A percentile compares a stretch with the other conserved stretches of the same genome.
These are phyloP conservation scores for Eupithecia tripunctaria DNA, from an alignment of 2,888 invertebrate genomes.

Conservation along the genomic window DNA sequence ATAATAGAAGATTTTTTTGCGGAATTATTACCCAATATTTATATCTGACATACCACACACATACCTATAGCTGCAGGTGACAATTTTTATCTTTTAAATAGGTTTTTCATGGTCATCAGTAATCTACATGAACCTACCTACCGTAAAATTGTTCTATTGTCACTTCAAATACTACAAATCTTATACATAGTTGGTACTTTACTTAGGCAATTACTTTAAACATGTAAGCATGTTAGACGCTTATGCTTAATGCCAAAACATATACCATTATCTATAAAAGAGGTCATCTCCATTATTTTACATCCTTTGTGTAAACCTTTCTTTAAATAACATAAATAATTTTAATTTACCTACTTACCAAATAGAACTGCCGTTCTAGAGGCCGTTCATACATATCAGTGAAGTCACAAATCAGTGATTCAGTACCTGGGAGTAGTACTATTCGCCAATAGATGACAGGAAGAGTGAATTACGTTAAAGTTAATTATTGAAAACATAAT, in stretches of 20 bases:
- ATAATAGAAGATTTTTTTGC: too few relatives aligned
- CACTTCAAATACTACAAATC: not conserved
- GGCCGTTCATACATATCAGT: too few relatives aligned
- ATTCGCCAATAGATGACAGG: too few relatives aligned
- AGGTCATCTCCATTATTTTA: not conserved
- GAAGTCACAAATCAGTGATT: too few relatives aligned
- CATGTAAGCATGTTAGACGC: too few relatives aligned
- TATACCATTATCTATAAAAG: not conserved
- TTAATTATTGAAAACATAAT: too few relatives aligned
- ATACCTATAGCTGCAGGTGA: not conserved
- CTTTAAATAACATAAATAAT: not conserved
- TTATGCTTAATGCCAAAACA: not conserved
- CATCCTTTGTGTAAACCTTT: not conserved
- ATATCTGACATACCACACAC: too few relatives aligned
- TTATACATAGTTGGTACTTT: not conserved
- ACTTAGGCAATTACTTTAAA: not conserved
- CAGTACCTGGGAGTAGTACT: too few relatives aligned
- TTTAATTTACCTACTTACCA: too few relatives aligned
- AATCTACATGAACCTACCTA: not conserved
- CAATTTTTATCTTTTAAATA: not conserved
- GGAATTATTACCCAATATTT: too few relatives aligned
- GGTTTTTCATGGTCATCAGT: not conserved
- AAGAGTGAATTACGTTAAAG: too few relatives aligned
- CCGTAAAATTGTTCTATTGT: slow-evolving; percentile 5
- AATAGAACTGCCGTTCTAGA: too few relatives aligned